Base-by-base conservation (phyloP, 1,140 invertebrate genomes). In the Limonius californicus region DNA sequence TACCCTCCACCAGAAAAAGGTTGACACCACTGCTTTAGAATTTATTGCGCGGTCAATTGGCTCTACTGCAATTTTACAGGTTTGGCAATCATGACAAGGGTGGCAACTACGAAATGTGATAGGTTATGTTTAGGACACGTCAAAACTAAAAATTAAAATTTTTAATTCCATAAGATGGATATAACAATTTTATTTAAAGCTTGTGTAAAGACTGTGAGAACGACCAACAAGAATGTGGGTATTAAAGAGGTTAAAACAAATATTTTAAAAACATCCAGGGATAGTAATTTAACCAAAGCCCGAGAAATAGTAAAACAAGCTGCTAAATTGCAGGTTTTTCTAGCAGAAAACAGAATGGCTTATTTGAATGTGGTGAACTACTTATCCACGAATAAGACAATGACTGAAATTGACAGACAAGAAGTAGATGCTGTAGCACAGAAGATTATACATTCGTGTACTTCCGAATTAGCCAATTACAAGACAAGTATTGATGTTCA, bases 351-450 rank as follows among this genome's bases (percentile, higher is more conserved):
- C 74, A 84, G 90, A 59, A 86, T 87, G 61, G 88, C 89, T 47
- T 97, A 97, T 77, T 83, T 97, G 64, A 92, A 91, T 77, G 88
- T 94, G 66, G 86, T 87, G 11, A 85, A 86, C 70, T 84, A 86
- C 73, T 72, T 88, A 45, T 82, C 83, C 7, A 84, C 83, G 30
- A 82, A 84, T 47, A 80, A 81, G 16, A 80, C 78, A 6, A 92
- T 97, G 88, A 86, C 84, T 0, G 92, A 97, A 67, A 74, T 79
- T 1, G 91, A 97, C 68, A 81, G 92, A 27, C 91, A 83, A 65
- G 83, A 92, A 72, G 90, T 97, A 67, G 95, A 98, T 73, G 77
- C 79, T 1, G 88, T 88, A 32, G 89, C 92, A 0, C 89, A 95
- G 74, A 84, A 86, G 57, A 93, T 95, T 60, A 90, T 97, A 39